These are phyloP conservation scores for Rhea pennata DNA, from an alignment of 2,113 vertebrate genomes.

Conservation along the genomic window DNA sequence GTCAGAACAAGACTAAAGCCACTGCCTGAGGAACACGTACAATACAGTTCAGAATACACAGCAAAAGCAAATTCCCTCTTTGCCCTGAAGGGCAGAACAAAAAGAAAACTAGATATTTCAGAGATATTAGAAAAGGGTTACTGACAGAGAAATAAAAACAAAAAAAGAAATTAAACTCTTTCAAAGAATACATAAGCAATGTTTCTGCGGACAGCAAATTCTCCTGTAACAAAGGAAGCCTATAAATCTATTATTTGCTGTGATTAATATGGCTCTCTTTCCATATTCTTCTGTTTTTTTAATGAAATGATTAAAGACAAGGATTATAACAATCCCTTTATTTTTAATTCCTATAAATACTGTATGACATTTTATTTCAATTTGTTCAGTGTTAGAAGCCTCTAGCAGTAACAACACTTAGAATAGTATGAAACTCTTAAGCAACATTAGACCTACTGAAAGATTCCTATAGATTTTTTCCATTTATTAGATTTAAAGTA, in stretches of 20 bases:
- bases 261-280: neutral
- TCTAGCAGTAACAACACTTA: neutral
- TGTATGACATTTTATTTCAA: neutral
- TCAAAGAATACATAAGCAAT: neutral
- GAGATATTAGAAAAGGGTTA: too few relatives aligned
- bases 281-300: neutral
- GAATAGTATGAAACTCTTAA: neutral
- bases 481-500: slow-evolving; percentile 13
- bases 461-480: neutral
- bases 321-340: neutral
- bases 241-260: neutral
- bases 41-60: too few relatives aligned
- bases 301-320: neutral
- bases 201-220: neutral
- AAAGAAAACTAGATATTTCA: too few relatives aligned
- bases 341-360: neutral
- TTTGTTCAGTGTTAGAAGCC: neutral
- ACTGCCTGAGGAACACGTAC: neutral
- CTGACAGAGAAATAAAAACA: neutral
- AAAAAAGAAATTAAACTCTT: neutral
- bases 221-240: neutral
- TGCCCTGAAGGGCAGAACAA: too few relatives aligned
- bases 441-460: neutral
- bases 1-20: neutral
- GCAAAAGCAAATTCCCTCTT: too few relatives aligned